Base-by-base conservation (phyloP, 37 sponge, comb jelly and placozoan genomes). In the Agelas oroides region DNA sequence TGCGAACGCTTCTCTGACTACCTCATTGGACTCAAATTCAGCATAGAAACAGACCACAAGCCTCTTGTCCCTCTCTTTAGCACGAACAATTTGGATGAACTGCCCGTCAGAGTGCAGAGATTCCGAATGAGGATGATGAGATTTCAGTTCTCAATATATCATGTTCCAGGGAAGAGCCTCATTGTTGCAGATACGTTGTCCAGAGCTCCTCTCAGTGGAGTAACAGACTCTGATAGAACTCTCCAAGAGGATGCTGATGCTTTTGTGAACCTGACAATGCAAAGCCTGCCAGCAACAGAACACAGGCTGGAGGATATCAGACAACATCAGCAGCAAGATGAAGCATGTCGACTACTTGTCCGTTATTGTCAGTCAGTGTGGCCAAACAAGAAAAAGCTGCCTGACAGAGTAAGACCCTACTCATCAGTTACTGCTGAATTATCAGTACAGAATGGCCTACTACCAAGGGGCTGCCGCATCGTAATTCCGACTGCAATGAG, bases 141-240 rank as follows among this genome's bases (percentile, higher is more conserved):
- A 27, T 89, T 70, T 68, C n/a, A 69, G n/a, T 84, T 78, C 66
- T 71, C 80, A 34, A 84, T 84, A 23, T 62, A 63, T 20, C 84
- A 89, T 70, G 84, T 89, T 2, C 80, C 85, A 37, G 90, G 90
- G 6, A 73, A 75, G 57, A 59, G 81, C 1, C 68, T 88, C 1
- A 18, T 16, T 24, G 71, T 72, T 52, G 84, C 90, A 28, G 85
- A 89, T 78, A 31, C 84, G 19, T 59, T 89, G 5, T 89, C 90
- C 21, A 27, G 84, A 36, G 63, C 78, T 21, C 89, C 89, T 34
- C 23, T 73, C 24, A 25, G 27, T 6, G 53, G 23, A n/a, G 53
- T 53, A 5, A 41, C 73, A 21, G 41, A 21, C 20, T 46, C 20
- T 3, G 73, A 73, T 35, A 19, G 24, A 27, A 25, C 25, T 1